Evolutionary conservation across 2,113 vertebrate genomes (phyloP).

Genomic region (Neogobius melanostomus): DNA sequence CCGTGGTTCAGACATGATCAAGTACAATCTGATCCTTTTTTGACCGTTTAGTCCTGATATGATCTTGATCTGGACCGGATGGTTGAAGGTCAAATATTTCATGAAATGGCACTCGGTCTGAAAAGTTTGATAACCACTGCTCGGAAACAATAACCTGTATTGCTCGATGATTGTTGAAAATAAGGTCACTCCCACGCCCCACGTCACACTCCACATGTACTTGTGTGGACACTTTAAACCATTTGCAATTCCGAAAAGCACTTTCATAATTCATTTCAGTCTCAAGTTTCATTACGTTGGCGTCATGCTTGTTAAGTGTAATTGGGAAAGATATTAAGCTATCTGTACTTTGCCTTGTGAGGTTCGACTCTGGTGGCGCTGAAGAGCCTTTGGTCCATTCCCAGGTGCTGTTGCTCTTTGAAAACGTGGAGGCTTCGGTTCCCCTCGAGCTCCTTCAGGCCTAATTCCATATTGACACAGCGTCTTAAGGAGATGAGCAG

Average conservation of each 20-base stretch:
- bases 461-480: conserved; percentile 81
- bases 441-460: conserved; percentile 68
- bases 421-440: conserved; percentile 69
- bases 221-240: conserved; percentile 53
- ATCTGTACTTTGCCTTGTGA: conserved; percentile 66
- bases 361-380: conserved; percentile 41
- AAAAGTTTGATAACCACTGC: too few relatives aligned
- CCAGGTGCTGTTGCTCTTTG: conserved; percentile 83
- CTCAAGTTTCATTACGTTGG: conserved; percentile 73
- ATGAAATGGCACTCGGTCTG: too few relatives aligned
- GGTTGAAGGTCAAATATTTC: too few relatives aligned
- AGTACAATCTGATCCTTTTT: too few relatives aligned
- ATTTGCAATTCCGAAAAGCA: conserved; percentile 63
- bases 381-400: conserved; percentile 53
- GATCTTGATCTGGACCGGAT: too few relatives aligned
- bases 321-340: conserved; percentile 74
- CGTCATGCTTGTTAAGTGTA: conserved; percentile 71
- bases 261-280: conserved; percentile 65
- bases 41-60: too few relatives aligned
- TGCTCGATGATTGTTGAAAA: conserved; percentile 12
- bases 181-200: conserved; percentile 34
- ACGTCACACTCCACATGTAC: conserved; percentile 44
- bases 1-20: too few relatives aligned
- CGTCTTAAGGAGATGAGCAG: conserved; percentile 54
- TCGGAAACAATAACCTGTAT: too few relatives aligned